Evolutionary conservation across 2,888 invertebrate species (phyloP), one percentile per base, ranked within the genome.

Genomic region (Amiota minor): DNA sequence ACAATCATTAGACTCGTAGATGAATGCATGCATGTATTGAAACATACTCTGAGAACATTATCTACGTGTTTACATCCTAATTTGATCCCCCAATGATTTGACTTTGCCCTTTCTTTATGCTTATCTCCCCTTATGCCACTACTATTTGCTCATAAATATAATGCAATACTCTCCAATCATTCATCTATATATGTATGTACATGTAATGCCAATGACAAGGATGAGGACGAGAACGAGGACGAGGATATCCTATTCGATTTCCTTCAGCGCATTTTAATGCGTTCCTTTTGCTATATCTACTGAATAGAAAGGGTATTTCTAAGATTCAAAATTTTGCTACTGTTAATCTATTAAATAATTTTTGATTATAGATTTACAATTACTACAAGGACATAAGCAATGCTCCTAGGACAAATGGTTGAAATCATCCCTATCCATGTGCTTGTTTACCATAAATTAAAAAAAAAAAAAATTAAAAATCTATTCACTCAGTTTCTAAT

Each of bases 21-120:
- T 53, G 53, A 10, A 8, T 16, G 11, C 11, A 53, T 53, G 10
- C 9, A 1, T 8, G 10, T 11, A 9, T 16, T 53, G 16, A 53
- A 53, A 53, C 53, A 53, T 14, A 14, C 73, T 62, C 74, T 80
- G 81, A 79, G 80, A 80, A 83, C 80, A 86, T 86, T 86, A 86
- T 87, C 86, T 83, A 84, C 84, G 82, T 86, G 86, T 86, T 86
- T 85, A 87, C 85, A 87, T 84, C 87, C 84, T 81, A 86, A 85
- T 87, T 87, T 84, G 81, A 85, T 82, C 78, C 59, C 4, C 64
- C 71, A 67, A 49, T 70, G 62, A 11, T 16, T 72, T 71, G 35
- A 14, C 61, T 23, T 3, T 23, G 9, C 62, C 16, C 35, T 4
- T 45, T n/a, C 3, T 35, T 11, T 45, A 59, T 45, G 14, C 14